These are phyloP conservation scores for Pogonocichla stellata DNA, from an alignment of 2,113 vertebrate genomes.

Conservation along the genomic window DNA sequence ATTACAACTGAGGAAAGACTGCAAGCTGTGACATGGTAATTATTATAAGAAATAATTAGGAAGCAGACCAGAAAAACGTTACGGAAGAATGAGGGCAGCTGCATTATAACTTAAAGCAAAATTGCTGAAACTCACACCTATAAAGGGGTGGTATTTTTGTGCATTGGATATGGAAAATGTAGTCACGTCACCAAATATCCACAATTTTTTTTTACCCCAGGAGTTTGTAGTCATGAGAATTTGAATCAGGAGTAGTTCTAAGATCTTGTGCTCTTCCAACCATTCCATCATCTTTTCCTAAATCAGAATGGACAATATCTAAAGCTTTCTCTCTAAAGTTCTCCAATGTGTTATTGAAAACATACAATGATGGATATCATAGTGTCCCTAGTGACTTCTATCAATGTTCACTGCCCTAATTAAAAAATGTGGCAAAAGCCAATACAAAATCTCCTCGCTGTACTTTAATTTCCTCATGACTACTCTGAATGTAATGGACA, in stretches of 20 bases:
- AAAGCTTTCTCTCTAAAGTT: background rate
- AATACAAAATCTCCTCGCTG: background rate
- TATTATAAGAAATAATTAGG: constrained; percentile 12
- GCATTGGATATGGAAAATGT: background rate
- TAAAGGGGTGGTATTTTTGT: background rate
- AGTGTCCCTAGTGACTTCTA: background rate
- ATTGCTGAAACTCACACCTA: background rate
- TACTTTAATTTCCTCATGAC: background rate
- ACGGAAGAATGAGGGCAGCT: background rate
- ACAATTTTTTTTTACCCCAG: background rate
- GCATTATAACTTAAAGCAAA: background rate
- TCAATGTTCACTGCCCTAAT: background rate
- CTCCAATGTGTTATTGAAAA: background rate
- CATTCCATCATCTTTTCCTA: background rate
- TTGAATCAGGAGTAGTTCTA: background rate
- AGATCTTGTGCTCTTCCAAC: background rate
- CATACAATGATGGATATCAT: background rate
- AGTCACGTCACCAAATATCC: background rate
- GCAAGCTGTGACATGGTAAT: background rate
- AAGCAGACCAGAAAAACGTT: background rate
- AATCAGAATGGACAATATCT: background rate
- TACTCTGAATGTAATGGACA: background rate
- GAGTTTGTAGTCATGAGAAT: background rate
- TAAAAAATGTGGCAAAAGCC: background rate
- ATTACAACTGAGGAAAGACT: background rate